A percentile compares a stretch with the other conserved stretches of the same genome.
Conservation (phyloP, 2,888 invertebrate species). For the Cerceris ruficornis region DNA sequence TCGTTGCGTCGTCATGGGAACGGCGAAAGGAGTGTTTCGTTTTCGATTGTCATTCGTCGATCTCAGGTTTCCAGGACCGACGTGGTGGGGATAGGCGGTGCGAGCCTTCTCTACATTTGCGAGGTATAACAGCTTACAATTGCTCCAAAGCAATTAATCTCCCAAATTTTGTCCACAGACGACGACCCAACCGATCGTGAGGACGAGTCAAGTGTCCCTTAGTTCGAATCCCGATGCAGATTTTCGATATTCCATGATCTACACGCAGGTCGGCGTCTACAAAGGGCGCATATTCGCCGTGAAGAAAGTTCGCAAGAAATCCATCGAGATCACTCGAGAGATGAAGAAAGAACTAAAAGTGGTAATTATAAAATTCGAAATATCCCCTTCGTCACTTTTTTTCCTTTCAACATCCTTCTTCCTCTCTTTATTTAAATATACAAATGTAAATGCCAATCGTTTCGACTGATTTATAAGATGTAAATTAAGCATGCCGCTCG, state of each 20-base stretch:
- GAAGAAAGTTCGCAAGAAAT: slow-evolving; percentile 92
- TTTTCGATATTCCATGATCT: slow-evolving; percentile 94
- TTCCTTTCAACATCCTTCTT: no score
- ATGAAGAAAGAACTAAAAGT: slow-evolving; percentile 97
- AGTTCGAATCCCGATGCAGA: slow-evolving; percentile 96
- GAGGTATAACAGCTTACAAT: no score
- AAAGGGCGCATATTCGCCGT: slow-evolving; percentile 93
- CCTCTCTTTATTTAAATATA: neutral
- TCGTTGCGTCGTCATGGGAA: no score
- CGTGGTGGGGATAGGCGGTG: no score
- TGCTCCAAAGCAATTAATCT: neutral
- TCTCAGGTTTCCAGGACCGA: no score
- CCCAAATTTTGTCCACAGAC: slow-evolving; percentile 51
- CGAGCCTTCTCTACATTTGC: no score
- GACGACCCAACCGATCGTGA: slow-evolving; percentile 81
- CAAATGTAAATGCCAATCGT: neutral
- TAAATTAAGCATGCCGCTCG: slow-evolving; percentile 26
- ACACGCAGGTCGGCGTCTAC: slow-evolving; percentile 94
- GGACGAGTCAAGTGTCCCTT: slow-evolving; percentile 94
- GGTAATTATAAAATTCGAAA: slow-evolving; percentile 80
- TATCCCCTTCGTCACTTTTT: neutral
- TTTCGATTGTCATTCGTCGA: no score
- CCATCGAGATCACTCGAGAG: slow-evolving; percentile 93
- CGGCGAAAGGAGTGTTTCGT: no score
- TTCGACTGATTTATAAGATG: neutral